Evolutionary conservation across 2,888 invertebrate genomes (phyloP), one percentile per base, ranked within the genome.

Genomic region (Hedya salicella): DNA sequence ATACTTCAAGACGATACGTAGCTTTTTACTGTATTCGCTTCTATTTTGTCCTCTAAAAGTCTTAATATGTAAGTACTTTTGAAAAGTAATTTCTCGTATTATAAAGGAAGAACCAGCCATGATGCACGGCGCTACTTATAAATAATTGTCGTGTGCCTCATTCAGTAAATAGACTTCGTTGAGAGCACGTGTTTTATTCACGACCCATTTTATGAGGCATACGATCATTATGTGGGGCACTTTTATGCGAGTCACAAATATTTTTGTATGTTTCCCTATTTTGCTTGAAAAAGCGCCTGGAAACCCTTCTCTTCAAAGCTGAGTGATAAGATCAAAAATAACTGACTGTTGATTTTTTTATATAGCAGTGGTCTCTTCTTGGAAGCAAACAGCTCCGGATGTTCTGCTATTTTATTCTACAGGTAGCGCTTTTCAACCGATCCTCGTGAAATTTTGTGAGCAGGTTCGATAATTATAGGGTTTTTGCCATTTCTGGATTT

Each of bases 91-190:
- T 30, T 48, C 19, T 40, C 14, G 39, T 54, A 40, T 60, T 36
- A 46, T 39, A 48, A 56, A 39, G 48, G 48, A 48, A 48, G 61
- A 54, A 14, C 40, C 60, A 40, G 46, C 16, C 46, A 46, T 59
- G 52, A 66, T 54, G 61, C 32, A 61, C 36, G 60, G 44, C 54
- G 49, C 60, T 66, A 61, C 66, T 66, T 66, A 54, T 61, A 66
- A 61, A 66, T 66, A 66, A 66, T 66, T 66, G 66, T 61, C 66
- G 60, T 21, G 60, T 40, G 54, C 54, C 61, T 66, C 66, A 53
- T 66, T 60, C 54, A 17, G 60, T 49, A 66, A 66, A 66, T 61
- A 66, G 66, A 66, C 60, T 39, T 48, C 66, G 66, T 49, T 16
- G 66, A 60, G 65, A 54, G 40, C 60, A 60, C 53, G 53, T 66